Evolutionary conservation across 2,888 invertebrate species (phyloP).

Genomic region (Drosophila borborema): DNA sequence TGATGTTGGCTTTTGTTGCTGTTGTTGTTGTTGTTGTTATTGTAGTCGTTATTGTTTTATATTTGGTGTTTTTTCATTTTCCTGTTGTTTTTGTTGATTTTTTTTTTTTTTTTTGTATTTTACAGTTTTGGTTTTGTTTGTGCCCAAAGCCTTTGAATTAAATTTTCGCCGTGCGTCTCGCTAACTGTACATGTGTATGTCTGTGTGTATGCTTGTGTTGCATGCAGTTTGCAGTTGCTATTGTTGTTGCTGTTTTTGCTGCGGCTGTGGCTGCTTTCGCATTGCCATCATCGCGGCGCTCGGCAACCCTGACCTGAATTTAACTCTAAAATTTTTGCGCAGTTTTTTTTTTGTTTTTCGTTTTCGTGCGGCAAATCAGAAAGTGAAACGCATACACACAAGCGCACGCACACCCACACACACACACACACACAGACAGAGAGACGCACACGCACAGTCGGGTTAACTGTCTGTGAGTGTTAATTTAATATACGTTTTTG

Average conservation of each 20-base stretch:
- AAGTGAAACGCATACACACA: conserved; percentile 37
- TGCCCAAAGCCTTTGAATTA: conserved; percentile 71
- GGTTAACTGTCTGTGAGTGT: conserved; percentile 47
- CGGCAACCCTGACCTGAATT: conserved; percentile 74
- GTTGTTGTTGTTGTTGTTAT: conserved; percentile 13
- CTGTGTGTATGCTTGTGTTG: conserved; percentile 25
- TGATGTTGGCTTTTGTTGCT: conserved; percentile 27
- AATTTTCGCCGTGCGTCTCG: conserved; percentile 42
- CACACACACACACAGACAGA: conserved; percentile 10
- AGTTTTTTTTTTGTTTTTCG: conserved; percentile 40
- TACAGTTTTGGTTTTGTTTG: conserved; percentile 45
- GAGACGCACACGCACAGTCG: conserved; percentile 13
- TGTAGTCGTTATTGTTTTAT: conserved; percentile 14
- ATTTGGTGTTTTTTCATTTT: conserved; percentile 27
- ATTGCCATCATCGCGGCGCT: conserved; percentile 55
- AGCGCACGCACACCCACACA: conserved; percentile 14
- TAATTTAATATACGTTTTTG: conserved; percentile 64
- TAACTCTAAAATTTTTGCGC: conserved; percentile 63
- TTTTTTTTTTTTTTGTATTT: background rate
- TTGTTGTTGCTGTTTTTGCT: conserved; percentile 26
- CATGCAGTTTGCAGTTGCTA: conserved; percentile 29
- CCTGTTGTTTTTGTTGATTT: conserved; percentile 12
- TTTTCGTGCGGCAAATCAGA: conserved; percentile 51
- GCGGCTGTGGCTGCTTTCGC: conserved; percentile 47
- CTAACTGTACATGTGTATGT: conserved; percentile 14